Percentiles rank a stretch among this genome's conserved stretches.
These are phyloP conservation scores for Pteria penguin DNA, from an alignment of 2,888 invertebrate species.

Conservation along the genomic window DNA sequence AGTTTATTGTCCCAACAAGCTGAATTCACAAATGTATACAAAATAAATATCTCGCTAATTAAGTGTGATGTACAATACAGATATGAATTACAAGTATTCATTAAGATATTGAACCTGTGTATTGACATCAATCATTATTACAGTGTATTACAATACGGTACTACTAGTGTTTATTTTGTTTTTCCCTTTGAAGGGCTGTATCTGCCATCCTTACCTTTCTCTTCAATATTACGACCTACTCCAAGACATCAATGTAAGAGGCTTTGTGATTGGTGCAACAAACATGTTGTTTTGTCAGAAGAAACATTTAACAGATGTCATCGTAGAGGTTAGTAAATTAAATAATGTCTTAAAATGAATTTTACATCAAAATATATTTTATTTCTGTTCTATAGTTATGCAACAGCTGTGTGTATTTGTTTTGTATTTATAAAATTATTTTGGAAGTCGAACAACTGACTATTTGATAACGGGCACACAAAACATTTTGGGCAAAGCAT, in stretches of 20 bases:
- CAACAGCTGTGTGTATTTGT: no score
- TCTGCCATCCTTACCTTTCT: conserved; percentile 97
- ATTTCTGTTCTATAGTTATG: no score
- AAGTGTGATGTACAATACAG: neutral
- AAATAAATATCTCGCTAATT: neutral
- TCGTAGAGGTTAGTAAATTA: conserved; percentile 94
- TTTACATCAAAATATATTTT: no score
- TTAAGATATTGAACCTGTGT: neutral
- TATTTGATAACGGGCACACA: no score
- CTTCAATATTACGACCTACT: conserved; percentile 96
- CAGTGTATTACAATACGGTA: neutral
- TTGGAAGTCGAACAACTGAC: no score
- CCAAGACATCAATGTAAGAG: conserved; percentile 89
- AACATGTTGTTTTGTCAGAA: conserved; percentile 99
- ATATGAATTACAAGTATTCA: neutral
- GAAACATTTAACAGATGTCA: conserved; percentile 92
- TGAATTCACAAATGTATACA: no score
- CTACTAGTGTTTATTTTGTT: neutral
- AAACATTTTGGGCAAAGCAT: no score
- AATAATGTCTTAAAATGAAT: no score
- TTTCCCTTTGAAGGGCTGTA: conserved; percentile 85
- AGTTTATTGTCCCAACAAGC: no score
- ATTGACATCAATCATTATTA: no score
- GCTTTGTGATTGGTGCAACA: conserved; percentile 94
- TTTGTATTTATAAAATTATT: no score